Percentiles rank a stretch among this genome's conserved stretches.
Evolutionary conservation across 92 coral and sea anemone species (phyloP).

Genomic region (Zoanthus gigantus): DNA sequence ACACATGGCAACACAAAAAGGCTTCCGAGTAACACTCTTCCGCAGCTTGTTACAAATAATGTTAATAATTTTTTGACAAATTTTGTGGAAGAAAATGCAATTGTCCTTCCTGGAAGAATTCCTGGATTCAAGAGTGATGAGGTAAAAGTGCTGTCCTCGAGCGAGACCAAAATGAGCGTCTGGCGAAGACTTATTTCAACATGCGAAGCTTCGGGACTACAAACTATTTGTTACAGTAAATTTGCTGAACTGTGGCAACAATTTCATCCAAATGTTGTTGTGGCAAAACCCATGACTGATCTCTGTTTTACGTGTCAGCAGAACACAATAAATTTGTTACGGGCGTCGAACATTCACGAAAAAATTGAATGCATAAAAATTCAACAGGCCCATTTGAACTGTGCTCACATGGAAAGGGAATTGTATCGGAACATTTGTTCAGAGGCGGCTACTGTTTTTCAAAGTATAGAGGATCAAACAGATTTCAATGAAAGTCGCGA

Average conservation of each 20-base stretch:
- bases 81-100: neutral
- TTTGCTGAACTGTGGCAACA: conserved; percentile 56
- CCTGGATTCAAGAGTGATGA: conserved; percentile 29
- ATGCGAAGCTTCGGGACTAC: conserved; percentile 52
- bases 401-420: conserved; percentile 67
- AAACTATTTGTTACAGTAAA: conserved; percentile 52
- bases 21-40: neutral
- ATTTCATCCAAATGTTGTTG: conserved; percentile 7
- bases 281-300: conserved; percentile 73
- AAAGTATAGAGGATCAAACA: neutral
- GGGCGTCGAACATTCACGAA: conserved; percentile 55
- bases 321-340: conserved; percentile 67
- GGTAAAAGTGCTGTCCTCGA: conserved; percentile 18
- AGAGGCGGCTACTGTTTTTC: neutral
- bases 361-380: conserved; percentile 49
- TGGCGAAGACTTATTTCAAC: conserved; percentile 48
- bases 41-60: neutral
- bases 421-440: conserved; percentile 29
- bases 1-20: neutral
- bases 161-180: conserved; percentile 13
- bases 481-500: neutral
- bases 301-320: conserved; percentile 65
- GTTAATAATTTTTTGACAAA: neutral
- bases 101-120: too few species aligned
- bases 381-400: conserved; percentile 66